These are phyloP conservation scores for Apaloderma vittatum DNA, from an alignment of 2,113 vertebrate genomes.

Conservation along the genomic window DNA sequence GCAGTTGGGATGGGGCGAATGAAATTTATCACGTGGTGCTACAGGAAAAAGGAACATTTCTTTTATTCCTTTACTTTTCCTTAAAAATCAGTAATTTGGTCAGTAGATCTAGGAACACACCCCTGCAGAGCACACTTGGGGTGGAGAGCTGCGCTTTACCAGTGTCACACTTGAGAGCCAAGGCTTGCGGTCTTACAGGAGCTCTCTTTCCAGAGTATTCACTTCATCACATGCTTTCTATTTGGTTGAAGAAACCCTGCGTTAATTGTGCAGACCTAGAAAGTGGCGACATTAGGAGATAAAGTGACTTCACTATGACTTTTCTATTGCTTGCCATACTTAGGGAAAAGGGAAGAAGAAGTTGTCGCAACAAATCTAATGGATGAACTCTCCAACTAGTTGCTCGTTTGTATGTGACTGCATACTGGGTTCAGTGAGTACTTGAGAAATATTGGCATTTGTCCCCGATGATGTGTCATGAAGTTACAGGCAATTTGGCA, in stretches of 20 bases:
- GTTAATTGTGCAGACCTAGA: slow-evolving; percentile 19
- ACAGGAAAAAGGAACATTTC: neutral
- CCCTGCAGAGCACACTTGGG: neutral
- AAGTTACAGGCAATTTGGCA: slow-evolving; percentile 29
- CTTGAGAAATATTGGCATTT: slow-evolving; percentile 37
- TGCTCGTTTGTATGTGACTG: neutral
- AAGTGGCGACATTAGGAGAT: neutral
- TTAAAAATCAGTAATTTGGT: neutral
- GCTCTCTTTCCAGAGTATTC: neutral
- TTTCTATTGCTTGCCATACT: neutral
- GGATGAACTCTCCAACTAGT: neutral
- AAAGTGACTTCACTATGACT: slow-evolving; percentile 27
- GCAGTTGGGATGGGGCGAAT: neutral
- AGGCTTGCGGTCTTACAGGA: neutral
- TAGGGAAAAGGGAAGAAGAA: neutral
- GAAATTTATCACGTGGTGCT: slow-evolving; percentile 1
- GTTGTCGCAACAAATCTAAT: neutral
- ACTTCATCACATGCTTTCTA: neutral
- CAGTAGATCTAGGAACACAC: neutral
- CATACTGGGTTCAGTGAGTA: neutral
- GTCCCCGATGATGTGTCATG: neutral
- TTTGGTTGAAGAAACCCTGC: slow-evolving; percentile 16
- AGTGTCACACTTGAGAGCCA: neutral
- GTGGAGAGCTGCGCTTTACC: neutral
- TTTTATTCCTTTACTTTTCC: neutral